Evolutionary conservation across 2,888 invertebrate genomes (phyloP).

Genomic region (Mesorhabditis belari): DNA sequence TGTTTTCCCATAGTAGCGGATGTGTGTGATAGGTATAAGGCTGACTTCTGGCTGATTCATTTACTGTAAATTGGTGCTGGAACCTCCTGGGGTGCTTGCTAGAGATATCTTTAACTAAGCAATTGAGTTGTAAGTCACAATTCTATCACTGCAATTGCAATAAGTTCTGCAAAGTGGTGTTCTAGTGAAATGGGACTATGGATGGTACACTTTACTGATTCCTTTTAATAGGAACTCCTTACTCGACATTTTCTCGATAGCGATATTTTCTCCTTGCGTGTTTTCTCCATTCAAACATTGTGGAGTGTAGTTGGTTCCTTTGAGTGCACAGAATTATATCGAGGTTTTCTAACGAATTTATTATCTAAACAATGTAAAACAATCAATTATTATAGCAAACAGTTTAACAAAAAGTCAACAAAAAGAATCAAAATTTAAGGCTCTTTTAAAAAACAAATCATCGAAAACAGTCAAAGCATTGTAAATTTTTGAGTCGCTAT

Average conservation of each 20-base stretch:
- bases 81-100: background rate
- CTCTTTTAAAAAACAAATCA: no score
- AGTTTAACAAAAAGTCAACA: no score
- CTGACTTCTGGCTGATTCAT: no score
- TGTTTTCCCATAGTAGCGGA: no score
- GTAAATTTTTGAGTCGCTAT: no score
- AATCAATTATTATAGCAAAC: no score
- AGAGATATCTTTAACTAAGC: background rate
- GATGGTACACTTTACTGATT: constrained; percentile 33
- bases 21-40: background rate
- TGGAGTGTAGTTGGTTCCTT: constrained; percentile 14
- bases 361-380: no score
- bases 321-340: constrained; percentile 45
- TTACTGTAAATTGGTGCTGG: no score
- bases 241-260: constrained; percentile 60
- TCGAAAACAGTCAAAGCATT: no score
- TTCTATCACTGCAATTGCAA: constrained; percentile 7
- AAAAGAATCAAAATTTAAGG: no score
- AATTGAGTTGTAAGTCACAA: no score
- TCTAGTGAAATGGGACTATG: constrained; percentile 42
- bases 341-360: no score
- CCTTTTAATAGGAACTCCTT: constrained; percentile 17
- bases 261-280: constrained; percentile 62
- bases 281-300: constrained; percentile 53
- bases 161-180: constrained; percentile 18